Evolutionary conservation across 2,888 invertebrate species (phyloP).

Genomic region (Sarcophaga variegata): DNA sequence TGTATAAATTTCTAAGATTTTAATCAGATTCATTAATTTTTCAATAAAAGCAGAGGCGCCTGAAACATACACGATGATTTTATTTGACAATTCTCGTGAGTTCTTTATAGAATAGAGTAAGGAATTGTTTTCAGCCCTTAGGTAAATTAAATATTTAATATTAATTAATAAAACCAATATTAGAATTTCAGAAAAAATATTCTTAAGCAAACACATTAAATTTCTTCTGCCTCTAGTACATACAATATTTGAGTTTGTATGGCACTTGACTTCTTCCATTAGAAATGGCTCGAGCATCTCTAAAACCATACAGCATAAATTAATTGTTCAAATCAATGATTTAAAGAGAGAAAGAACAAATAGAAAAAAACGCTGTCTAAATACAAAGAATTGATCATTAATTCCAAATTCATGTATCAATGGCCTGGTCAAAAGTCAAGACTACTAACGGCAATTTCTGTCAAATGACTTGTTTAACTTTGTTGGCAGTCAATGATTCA

Average conservation of each 20-base stretch:
- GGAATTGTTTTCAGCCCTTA: neutral
- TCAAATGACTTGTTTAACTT: constrained; percentile 20
- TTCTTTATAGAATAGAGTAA: neutral
- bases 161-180: neutral
- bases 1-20: too few species aligned
- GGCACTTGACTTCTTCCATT: neutral
- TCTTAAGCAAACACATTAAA: constrained; percentile 4
- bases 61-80: too few species aligned
- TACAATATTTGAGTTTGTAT: constrained; percentile 2
- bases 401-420: constrained; percentile 14
- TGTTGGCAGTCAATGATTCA: neutral
- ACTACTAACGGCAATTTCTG: neutral
- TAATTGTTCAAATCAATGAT: constrained; percentile 1
- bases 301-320: constrained; percentile 3
- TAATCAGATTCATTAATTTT: too few species aligned
- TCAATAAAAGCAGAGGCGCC: too few species aligned
- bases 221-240: neutral
- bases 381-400: constrained; percentile 25
- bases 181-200: neutral
- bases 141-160: neutral
- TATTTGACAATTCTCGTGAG: too few species aligned
- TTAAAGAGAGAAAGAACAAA: neutral
- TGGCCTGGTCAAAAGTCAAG: constrained; percentile 23
- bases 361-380: constrained; percentile 35
- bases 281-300: neutral